Base-by-base conservation (phyloP, 2,797 vertebrate genomes). In the Enteromius anoplus region DNA sequence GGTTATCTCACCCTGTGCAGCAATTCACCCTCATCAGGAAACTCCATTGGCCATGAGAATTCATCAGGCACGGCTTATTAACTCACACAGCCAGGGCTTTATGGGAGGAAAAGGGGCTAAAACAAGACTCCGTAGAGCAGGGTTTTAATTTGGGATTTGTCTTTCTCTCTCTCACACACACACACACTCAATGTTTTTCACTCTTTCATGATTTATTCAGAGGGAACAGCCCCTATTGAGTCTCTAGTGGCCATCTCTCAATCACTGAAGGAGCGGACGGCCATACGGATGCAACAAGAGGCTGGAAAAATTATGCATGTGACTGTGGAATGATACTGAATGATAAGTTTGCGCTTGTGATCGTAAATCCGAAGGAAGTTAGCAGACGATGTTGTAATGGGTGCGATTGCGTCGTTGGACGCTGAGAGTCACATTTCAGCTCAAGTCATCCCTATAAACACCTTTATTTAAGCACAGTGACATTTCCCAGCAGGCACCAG, bases 381-480 rank as follows among this genome's bases (percentile, higher is more conserved):
- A 81, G 70, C 21, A 34, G 29, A 49, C 8, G n/a, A 32, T 34
- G 2, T 19, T 12, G 32, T 68, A 65, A 51, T 58, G 42, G 3
- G 53, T 77, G 64, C 37, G 29, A 66, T 82, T 78, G 77, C 45
- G 37, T 70, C 40, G 8, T 2, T 65, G 42, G 79, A 75, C 4
- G 26, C 68, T 47, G 32, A 84, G 60, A 60, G 53, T 29, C 70
- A 70, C 66, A 12, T 85, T 85, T 81, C 78, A 75, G 68, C 26
- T 15, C 55, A 49, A 49, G 32, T n/a, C 53, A 21, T 2, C 17
- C 51, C 29, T 23, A 65, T 72, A 84, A 81, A 79, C 66, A 60
- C 69, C 82, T 78, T 71, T 81, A 42, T 42, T 69, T 81, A 78
- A 81, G 32, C 65, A 78, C 85, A 51, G n/a, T 86, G 81, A 75